Evolutionary conservation across 2,797 vertebrate species (phyloP).

Genomic region (Micrastur ruficollis): DNA sequence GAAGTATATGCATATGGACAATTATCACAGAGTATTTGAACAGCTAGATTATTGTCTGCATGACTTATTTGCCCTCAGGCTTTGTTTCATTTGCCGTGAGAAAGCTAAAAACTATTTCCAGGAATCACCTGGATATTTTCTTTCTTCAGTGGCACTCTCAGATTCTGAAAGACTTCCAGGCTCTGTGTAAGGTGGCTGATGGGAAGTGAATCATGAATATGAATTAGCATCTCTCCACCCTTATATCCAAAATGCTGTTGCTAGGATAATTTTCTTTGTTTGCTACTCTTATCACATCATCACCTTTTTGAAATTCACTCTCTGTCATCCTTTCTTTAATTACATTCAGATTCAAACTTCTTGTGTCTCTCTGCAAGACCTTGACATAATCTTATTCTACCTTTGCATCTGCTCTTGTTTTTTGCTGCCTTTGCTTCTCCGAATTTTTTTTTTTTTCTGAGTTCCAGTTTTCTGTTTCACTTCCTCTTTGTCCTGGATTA

Average conservation of each 20-base stretch:
- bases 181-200: background rate
- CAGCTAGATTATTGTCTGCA: accelerated
- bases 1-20: background rate
- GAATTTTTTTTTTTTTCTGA: background rate
- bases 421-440: background rate
- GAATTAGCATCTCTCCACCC: conserved; percentile 24
- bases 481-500: background rate
- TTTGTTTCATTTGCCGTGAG: background rate
- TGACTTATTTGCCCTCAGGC: background rate
- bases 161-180: background rate
- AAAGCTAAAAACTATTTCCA: background rate
- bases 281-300: background rate
- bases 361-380: conserved; percentile 6
- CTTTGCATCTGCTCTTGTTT: background rate
- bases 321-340: conserved; percentile 34
- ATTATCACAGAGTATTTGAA: background rate
- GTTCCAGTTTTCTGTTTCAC: background rate
- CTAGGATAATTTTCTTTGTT: conserved; percentile 49
- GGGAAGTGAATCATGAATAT: conserved; percentile 28
- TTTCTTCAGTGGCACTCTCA: background rate
- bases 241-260: conserved; percentile 48
- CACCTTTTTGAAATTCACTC: conserved; percentile 46
- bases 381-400: conserved; percentile 3
- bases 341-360: conserved; percentile 26
- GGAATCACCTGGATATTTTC: background rate